Conservation (phyloP, 2,888 invertebrate species). For the Cryptops parisi region DNA sequence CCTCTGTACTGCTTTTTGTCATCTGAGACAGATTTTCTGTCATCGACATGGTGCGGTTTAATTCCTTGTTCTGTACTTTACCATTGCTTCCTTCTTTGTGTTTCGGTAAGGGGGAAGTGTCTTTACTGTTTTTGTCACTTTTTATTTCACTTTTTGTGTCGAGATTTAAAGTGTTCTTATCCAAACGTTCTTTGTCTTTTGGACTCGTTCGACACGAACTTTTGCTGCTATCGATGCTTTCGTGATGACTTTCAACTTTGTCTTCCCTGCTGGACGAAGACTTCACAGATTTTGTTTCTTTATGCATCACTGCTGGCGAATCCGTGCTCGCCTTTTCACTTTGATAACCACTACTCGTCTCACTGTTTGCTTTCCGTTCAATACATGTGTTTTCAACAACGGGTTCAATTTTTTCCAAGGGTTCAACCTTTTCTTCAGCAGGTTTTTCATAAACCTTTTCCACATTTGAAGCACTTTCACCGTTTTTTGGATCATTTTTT, state of each 20-base stretch:
- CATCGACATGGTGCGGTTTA: neutral
- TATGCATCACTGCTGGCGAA: constrained; percentile 9
- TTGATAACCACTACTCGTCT: constrained; percentile 13
- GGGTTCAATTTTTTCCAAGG: constrained; percentile 5
- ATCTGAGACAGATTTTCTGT: neutral
- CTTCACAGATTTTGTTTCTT: constrained; percentile 2
- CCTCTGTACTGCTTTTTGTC: neutral
- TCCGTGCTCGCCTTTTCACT: constrained; percentile 13
- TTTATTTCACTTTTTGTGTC: neutral
- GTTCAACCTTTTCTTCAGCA: neutral
- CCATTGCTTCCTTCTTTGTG: constrained; percentile 5
- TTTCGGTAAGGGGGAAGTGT: constrained; percentile 5
- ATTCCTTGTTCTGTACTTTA: neutral
- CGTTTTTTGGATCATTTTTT: neutral
- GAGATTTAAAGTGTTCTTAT: neutral
- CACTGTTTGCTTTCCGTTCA: constrained; percentile 11
- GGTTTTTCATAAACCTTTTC: neutral
- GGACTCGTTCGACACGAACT: neutral
- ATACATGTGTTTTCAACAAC: neutral
- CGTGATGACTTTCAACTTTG: neutral
- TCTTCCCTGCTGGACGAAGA: neutral
- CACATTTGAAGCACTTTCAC: neutral
- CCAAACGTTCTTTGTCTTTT: constrained; percentile 6
- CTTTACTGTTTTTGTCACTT: neutral
- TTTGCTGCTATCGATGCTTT: neutral